Evolutionary conservation across 2,113 vertebrate genomes (phyloP).

Genomic region (Pseudopipra pipra): DNA sequence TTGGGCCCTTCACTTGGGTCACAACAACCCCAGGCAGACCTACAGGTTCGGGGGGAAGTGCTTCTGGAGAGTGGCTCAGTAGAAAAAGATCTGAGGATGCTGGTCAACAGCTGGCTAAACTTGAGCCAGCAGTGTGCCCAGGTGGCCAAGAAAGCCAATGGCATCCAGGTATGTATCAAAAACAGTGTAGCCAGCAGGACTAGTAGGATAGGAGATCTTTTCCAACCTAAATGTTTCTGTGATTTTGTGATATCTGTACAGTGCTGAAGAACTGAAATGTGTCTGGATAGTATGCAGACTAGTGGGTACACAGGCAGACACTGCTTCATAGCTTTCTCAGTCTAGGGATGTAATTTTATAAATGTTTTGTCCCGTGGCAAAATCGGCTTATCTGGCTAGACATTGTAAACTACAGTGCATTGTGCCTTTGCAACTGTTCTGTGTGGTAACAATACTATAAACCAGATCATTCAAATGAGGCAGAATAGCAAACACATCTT

Average conservation of each 20-base stretch:
- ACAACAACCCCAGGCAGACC: not conserved
- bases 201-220: not conserved
- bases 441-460: not conserved
- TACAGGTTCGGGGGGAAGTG: not conserved
- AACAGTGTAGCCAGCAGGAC: not conserved
- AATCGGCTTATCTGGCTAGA: not conserved
- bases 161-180: not conserved
- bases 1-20: not conserved
- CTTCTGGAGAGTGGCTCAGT: not conserved
- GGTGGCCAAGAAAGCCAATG: not conserved
- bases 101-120: not conserved
- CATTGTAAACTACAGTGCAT: not conserved
- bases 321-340: not conserved
- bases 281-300: not conserved
- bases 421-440: not conserved
- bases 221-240: not conserved
- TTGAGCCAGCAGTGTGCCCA: fast-evolving
- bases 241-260: not conserved
- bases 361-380: not conserved
- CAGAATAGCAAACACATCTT: not conserved
- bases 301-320: fast-evolving
- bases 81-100: not conserved
- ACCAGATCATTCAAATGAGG: not conserved
- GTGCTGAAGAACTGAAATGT: not conserved
- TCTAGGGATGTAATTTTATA: not conserved